Percentiles rank a stretch among this genome's conserved stretches.
phyloP scores from a whole-genome alignment of 2,888 invertebrate species.

The Melanostoma scalare region DNA sequence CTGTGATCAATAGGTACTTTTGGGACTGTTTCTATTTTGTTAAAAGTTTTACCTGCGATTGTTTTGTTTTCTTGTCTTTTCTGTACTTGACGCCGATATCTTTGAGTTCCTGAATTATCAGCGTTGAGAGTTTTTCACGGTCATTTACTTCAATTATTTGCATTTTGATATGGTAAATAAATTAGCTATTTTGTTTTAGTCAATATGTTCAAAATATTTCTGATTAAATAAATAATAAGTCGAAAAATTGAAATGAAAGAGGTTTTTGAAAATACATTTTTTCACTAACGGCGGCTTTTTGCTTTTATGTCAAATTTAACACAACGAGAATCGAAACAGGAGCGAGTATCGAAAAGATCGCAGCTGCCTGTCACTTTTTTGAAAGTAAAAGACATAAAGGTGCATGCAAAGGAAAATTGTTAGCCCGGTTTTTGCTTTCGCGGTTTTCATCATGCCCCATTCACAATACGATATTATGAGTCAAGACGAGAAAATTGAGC shows the following conservation, averaged over 20 bases:
- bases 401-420: neutral
- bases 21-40: too few relatives aligned
- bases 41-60: conserved; percentile 82
- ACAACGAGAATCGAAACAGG: neutral
- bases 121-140: conserved; percentile 83
- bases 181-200: neutral
- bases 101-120: conserved; percentile 87
- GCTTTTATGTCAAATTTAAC: conserved; percentile 22
- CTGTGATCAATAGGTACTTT: too few relatives aligned
- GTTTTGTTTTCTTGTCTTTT: conserved; percentile 86
- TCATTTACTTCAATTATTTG: conserved; percentile 73
- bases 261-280: conserved; percentile 16
- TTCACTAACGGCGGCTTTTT: conserved; percentile 58
- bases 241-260: neutral
- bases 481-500: too few relatives aligned
- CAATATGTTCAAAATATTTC: neutral
- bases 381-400: conserved; percentile 2
- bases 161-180: conserved; percentile 46
- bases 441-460: too few relatives aligned
- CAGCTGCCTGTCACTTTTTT: conserved; percentile 14
- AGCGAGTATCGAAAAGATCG: conserved; percentile 48
- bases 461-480: too few relatives aligned
- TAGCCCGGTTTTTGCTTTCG: too few relatives aligned
- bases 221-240: neutral
- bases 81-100: conserved; percentile 88